A percentile compares a stretch with the other conserved stretches of the same genome.
Evolutionary conservation across 2,888 invertebrate genomes (phyloP).

Genomic region (Cheilosia scutellata): DNA sequence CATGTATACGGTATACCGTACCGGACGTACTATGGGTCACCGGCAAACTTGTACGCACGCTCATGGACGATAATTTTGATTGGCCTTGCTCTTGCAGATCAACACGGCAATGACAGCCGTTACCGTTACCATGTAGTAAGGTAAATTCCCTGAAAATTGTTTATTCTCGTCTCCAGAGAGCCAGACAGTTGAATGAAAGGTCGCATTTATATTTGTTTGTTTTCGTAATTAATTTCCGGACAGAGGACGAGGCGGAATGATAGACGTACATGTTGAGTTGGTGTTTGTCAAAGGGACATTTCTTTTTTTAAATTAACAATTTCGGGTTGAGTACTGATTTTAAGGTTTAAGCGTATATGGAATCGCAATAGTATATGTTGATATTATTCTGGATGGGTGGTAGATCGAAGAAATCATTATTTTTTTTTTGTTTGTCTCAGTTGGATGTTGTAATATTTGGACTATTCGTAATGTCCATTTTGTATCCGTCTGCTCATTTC

Average conservation of each 20-base stretch:
- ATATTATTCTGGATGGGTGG: background rate
- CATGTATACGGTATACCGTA: background rate
- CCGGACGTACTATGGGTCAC: constrained; percentile 42
- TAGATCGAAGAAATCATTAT: too few relatives aligned
- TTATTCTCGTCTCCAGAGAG: constrained; percentile 45
- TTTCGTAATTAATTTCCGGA: constrained; percentile 67
- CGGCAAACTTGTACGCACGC: background rate
- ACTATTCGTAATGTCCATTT: too few relatives aligned
- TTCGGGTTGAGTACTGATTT: constrained; percentile 3
- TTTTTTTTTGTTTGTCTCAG: too few relatives aligned
- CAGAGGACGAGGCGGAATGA: constrained; percentile 9
- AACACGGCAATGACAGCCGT: background rate
- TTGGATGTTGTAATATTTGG: too few relatives aligned
- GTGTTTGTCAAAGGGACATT: constrained; percentile 1
- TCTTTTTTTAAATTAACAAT: constrained; percentile 13
- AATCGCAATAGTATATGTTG: background rate
- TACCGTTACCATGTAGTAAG: background rate
- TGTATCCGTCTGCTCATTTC: too few relatives aligned
- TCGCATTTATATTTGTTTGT: constrained; percentile 60
- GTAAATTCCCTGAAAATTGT: constrained; percentile 53
- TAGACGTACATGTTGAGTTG: constrained; percentile 24
- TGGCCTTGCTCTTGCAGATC: constrained; percentile 47
- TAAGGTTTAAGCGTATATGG: background rate
- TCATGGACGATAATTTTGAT: constrained; percentile 52
- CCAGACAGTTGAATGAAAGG: constrained; percentile 72